Evolutionary conservation across 2,113 vertebrate genomes (phyloP).

Genomic region (Nesospiza acunhae): DNA sequence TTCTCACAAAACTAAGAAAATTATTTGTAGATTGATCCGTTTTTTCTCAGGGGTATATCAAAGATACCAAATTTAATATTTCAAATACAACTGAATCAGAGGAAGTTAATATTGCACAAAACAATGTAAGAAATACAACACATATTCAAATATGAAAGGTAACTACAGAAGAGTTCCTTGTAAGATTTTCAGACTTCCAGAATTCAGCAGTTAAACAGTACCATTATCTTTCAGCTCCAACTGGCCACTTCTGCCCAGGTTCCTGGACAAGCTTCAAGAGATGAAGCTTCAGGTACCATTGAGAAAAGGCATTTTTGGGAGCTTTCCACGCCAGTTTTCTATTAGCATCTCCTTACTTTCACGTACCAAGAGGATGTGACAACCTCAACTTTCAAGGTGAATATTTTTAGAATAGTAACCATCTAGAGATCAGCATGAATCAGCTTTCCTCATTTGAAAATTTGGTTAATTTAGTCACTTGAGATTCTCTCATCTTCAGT

Average conservation of each 20-base stretch:
- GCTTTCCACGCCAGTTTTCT: neutral
- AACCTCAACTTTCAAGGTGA: neutral
- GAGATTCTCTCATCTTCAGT: neutral
- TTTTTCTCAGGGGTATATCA: neutral
- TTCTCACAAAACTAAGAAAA: neutral
- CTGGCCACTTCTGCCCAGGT: too few species aligned
- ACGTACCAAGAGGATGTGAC: neutral
- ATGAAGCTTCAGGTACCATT: neutral
- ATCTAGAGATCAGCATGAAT: neutral
- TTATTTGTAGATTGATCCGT: neutral
- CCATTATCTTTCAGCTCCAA: neutral
- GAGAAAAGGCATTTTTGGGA: neutral
- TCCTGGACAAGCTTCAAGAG: neutral
- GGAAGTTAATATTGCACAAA: neutral
- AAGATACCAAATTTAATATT: neutral
- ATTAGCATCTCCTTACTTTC: neutral
- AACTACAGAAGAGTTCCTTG: neutral
- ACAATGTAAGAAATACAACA: neutral
- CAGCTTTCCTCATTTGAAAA: neutral
- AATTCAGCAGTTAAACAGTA: neutral
- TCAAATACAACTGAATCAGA: neutral
- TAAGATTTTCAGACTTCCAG: neutral
- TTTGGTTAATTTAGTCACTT: neutral
- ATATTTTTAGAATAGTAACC: neutral
- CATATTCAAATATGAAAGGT: neutral